A percentile compares a stretch with the other conserved stretches of the same genome.
These are phyloP conservation scores for Grantiella picta DNA, from an alignment of 2,113 vertebrate genomes.

Conservation along the genomic window DNA sequence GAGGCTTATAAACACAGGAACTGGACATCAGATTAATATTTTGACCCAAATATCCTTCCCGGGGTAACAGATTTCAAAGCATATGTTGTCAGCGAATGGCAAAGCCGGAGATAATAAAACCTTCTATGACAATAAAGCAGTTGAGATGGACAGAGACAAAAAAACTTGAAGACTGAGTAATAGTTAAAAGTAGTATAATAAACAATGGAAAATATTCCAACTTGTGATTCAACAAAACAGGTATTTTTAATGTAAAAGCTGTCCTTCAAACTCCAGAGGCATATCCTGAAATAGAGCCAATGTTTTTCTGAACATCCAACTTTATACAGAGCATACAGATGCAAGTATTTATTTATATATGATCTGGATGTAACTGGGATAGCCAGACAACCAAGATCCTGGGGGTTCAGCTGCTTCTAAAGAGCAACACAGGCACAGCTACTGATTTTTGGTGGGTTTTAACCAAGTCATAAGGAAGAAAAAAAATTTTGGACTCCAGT, in stretches of 20 bases:
- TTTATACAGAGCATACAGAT: fast-evolving
- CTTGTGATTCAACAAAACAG: neutral
- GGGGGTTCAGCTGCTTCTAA: neutral
- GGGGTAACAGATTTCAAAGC: neutral
- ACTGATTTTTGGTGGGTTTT: neutral
- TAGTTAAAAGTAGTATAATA: neutral
- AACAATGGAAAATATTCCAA: neutral
- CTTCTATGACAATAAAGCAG: neutral
- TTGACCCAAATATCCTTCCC: neutral
- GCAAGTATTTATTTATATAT: neutral
- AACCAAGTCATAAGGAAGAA: neutral
- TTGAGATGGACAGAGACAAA: neutral
- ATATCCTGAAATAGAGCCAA: neutral
- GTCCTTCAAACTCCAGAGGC: neutral
- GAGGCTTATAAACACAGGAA: neutral
- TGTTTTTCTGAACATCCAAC: neutral
- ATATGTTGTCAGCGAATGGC: neutral
- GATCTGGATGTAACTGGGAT: neutral
- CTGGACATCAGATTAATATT: neutral
- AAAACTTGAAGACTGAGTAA: neutral
- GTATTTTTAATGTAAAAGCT: neutral
- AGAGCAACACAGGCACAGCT: neutral
- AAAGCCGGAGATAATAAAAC: neutral
- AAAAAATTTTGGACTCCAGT: neutral
- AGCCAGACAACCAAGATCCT: neutral